These are phyloP conservation scores for Xiphophorus maculatus DNA, from an alignment of 2,113 vertebrate species.

Conservation along the genomic window DNA sequence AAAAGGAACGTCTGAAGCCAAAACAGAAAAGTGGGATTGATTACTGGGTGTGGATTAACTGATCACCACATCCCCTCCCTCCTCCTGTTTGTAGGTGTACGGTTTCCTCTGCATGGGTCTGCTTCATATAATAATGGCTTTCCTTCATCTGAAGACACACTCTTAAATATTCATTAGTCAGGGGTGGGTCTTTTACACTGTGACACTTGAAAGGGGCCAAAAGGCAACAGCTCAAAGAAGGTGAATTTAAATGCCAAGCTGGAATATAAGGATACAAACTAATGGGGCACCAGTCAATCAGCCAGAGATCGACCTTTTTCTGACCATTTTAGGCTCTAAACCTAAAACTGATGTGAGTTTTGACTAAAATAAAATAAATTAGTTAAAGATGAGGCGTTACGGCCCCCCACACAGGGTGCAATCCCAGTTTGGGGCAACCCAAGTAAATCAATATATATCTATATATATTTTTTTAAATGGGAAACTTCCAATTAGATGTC, in stretches of 20 bases:
- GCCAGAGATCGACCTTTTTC: not conserved
- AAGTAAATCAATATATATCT: not conserved
- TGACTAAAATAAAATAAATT: not conserved
- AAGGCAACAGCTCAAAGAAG: conserved; percentile 55
- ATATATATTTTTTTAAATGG: too few species aligned
- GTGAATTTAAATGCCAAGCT: conserved; percentile 69
- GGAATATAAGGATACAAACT: conserved; percentile 62
- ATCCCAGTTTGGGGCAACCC: not conserved
- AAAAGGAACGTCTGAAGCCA: conserved; percentile 39
- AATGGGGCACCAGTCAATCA: not conserved
- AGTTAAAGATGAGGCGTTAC: not conserved
- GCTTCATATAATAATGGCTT: conserved; percentile 66
- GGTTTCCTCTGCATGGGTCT: conserved; percentile 62
- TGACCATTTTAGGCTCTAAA: not conserved
- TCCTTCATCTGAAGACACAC: conserved; percentile 55
- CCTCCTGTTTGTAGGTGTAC: conserved; percentile 37
- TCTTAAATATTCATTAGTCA: conserved; percentile 78
- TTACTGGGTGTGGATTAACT: conserved; percentile 64
- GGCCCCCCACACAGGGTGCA: not conserved
- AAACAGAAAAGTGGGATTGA: conserved; percentile 67
- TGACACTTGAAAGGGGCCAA: conserved; percentile 67
- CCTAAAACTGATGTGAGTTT: not conserved
- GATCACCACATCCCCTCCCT: conserved; percentile 35
- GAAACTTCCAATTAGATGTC: not conserved
- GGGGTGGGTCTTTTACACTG: conserved; percentile 63